These are phyloP conservation scores for Tragelaphus buxtoni DNA, from an alignment of 2,113 vertebrate species.

Conservation along the genomic window DNA sequence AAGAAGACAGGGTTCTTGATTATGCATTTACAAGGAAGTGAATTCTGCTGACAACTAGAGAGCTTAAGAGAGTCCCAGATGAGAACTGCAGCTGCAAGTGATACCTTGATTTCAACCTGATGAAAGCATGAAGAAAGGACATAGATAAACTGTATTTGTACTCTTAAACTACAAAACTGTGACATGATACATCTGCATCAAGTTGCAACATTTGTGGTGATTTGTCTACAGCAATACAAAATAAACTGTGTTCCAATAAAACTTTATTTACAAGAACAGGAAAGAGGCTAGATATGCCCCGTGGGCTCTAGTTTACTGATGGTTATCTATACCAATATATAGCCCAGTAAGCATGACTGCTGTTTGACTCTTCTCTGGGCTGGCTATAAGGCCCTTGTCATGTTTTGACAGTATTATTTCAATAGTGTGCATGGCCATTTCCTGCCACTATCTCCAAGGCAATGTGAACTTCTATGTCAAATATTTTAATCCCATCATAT, in stretches of 20 bases:
- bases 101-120: not conserved
- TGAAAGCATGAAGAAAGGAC: not conserved
- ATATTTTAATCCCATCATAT: constrained; percentile 10
- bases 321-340: not conserved
- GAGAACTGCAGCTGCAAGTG: not conserved
- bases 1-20: not conserved
- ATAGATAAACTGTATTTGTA: not conserved
- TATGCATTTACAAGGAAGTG: not conserved
- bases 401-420: not conserved
- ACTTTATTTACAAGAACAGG: constrained; percentile 10
- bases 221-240: not conserved
- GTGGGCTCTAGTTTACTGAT: not conserved
- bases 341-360: not conserved
- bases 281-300: not conserved
- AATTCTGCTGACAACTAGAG: not conserved
- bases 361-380: not conserved
- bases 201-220: not conserved
- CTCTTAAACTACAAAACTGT: not conserved
- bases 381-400: not conserved
- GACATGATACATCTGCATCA: not conserved
- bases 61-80: not conserved
- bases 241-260: not conserved
- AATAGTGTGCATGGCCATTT: not conserved
- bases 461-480: constrained; percentile 2
- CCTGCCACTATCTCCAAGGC: not conserved